A percentile compares a stretch with the other conserved stretches of the same genome.
Evolutionary conservation across 2,113 vertebrate species (phyloP).

Genomic region (Microcebus tavaratra): DNA sequence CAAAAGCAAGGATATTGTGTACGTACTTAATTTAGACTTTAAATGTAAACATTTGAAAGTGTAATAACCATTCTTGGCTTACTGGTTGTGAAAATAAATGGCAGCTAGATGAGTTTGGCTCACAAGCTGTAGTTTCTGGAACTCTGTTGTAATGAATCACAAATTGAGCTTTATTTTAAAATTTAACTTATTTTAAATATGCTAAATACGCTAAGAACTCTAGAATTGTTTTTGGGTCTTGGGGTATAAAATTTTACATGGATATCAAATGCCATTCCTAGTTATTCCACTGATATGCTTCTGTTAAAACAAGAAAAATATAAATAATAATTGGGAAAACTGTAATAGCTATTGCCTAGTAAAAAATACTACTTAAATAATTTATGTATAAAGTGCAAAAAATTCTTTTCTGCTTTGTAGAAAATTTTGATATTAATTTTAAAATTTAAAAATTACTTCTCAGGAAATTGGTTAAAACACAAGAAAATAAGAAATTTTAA

Average conservation of each 20-base stretch:
- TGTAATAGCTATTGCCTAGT: not conserved
- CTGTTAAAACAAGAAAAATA: not conserved
- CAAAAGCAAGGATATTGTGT: not conserved
- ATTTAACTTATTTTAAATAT: not conserved
- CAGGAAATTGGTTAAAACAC: not conserved
- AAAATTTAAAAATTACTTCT: not conserved
- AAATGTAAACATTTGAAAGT: constrained; percentile 21
- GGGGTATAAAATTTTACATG: not conserved
- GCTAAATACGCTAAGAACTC: not conserved
- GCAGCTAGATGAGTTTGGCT: not conserved
- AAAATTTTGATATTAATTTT: not conserved
- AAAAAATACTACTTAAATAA: not conserved
- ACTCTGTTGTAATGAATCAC: not conserved
- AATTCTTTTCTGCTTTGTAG: not conserved
- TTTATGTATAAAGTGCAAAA: not conserved
- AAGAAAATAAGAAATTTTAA: not conserved
- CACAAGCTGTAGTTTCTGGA: not conserved
- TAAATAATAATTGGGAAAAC: not conserved
- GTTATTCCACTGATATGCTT: not conserved
- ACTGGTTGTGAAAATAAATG: constrained; percentile 14
- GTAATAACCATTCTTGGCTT: not conserved
- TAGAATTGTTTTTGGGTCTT: not conserved
- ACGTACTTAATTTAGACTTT: not conserved
- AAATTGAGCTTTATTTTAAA: not conserved
- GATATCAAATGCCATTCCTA: not conserved